Evolutionary conservation across 2,113 vertebrate genomes (phyloP), one percentile per base, ranked within the genome.

Genomic region (Harpagus bidentatus): DNA sequence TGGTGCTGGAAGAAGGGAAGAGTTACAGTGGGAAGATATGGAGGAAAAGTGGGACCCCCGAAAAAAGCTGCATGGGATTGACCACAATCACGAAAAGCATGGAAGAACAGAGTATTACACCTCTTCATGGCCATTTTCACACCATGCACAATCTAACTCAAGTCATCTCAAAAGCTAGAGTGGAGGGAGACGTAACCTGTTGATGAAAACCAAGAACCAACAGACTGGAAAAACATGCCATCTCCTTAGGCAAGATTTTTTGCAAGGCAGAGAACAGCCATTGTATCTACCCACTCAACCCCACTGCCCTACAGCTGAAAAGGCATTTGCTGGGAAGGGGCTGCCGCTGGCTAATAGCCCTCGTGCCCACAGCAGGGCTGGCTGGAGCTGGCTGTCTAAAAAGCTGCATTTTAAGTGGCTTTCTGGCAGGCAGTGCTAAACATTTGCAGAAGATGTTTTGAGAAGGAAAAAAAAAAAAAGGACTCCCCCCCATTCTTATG

Each of bases 361-460:
- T 61, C 0, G 0, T 79, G 85, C 71, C 93, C 80, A 32, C 66
- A 80, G 95, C 42, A 79, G 72, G 79, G 79, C 81, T 83, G 81
- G 78, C 56, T 69, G 59, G 42, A 85, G 61, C 5, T 26, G 90
- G 48, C 86, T 73, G 40, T 40, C 77, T 47, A 42, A 76, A 87
- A 80, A 86, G 26, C 56, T 90, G 78, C 56, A 42, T 92, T 95
- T 93, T 95, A 88, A 95, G 82, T 58, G 58, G 50, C 77, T 86
- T 86, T 93, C 89, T 94, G 72, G 78, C 69, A 93, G 53, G 72
- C 76, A 85, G 43, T 47, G 74, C 74, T 88, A 91, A 95, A 66
- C 74, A 71, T 90, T 97, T 91, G 65, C 55, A 61, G 79, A 94
- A 86, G 74, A 69, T 85, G 85, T 94, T 97, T 90, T 87, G 86